Base-by-base conservation (phyloP, 2,888 invertebrate species). In the Galeopsomyia nigrocyanea region DNA sequence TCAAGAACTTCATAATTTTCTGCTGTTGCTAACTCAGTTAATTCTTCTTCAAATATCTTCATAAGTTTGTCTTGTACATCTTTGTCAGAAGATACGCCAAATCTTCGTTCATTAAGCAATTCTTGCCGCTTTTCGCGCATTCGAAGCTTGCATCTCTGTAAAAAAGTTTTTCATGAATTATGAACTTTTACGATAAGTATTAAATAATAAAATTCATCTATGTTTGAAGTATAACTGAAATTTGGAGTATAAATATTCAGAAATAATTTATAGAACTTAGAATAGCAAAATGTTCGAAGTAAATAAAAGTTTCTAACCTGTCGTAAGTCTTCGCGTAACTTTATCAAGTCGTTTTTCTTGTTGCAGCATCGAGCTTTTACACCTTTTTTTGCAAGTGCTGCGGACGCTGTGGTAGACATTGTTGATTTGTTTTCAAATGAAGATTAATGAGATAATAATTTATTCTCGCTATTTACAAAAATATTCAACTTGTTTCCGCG, bases 1-100 rank as follows among this genome's bases (percentile, higher is more conserved):
- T 70, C 62, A 39, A 57, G 61, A 21, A 73, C 71, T 53, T 73
- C 60, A 31, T 73, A 70, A 56, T 62, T 19, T 16, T 73, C 57
- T 58, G 63, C 49, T 47, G 57, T 26, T 10, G 65, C 46, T 17
- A 75, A 69, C 5, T 73, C 61, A 50, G 68, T 62, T 13, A 73
- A 70, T 47, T 75, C 75, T 53, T 53, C 57, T 21, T 71, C 53
- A 53, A 75, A 71, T 51, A 75, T 75, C n/a, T 73, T 71, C 17
- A 68, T 68, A 19, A 75, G 9, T 55, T 71, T 75, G 1, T 61
- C 58, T 22, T 68, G 31, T 6, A 73, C 75, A 60, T 55, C 75
- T 17, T 60, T 64, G 50, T 64, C 56, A 13, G 63, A 55, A 16
- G 46, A 21, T 31, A 73, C 63, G 7, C 75, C 75, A 68, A 75